phyloP scores from a whole-genome alignment of 2,888 invertebrate species.

The Linyphia triangularis region DNA sequence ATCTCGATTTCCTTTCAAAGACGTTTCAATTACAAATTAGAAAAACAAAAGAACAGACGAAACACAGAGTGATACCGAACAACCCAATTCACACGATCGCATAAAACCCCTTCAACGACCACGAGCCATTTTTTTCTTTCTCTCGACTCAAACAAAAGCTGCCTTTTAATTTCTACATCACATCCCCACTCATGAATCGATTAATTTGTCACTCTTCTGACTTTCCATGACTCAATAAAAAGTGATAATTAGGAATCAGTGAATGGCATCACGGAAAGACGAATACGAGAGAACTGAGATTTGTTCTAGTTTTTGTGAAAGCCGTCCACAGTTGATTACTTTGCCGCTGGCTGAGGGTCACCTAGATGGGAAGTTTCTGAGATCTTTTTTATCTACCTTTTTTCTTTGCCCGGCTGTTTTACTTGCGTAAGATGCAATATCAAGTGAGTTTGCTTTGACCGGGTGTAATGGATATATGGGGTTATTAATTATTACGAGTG shows the following conservation, averaged over 20 bases:
- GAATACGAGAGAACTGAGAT: background rate
- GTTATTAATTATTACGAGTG: background rate
- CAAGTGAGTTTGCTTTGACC: background rate
- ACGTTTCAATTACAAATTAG: background rate
- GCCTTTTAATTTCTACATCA: background rate
- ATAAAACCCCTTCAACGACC: background rate
- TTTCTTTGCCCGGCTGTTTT: background rate
- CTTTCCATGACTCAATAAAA: background rate
- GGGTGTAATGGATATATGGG: background rate
- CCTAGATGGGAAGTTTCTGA: constrained; percentile 47
- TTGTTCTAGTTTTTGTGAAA: background rate
- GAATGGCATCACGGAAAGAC: background rate
- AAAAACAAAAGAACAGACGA: too few species aligned
- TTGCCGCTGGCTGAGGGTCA: constrained; percentile 64
- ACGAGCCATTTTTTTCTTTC: background rate
- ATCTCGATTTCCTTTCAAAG: too few species aligned
- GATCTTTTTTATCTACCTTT: background rate
- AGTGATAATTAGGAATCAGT: background rate
- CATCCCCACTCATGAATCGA: background rate
- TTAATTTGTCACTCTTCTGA: background rate
- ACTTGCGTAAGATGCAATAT: background rate
- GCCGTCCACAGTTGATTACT: background rate
- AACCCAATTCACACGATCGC: background rate
- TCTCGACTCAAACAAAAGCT: constrained; percentile 3
- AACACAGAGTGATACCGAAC: background rate